Conservation (phyloP, 92 coral and sea anemone species). For the Plumapathes pennacea region DNA sequence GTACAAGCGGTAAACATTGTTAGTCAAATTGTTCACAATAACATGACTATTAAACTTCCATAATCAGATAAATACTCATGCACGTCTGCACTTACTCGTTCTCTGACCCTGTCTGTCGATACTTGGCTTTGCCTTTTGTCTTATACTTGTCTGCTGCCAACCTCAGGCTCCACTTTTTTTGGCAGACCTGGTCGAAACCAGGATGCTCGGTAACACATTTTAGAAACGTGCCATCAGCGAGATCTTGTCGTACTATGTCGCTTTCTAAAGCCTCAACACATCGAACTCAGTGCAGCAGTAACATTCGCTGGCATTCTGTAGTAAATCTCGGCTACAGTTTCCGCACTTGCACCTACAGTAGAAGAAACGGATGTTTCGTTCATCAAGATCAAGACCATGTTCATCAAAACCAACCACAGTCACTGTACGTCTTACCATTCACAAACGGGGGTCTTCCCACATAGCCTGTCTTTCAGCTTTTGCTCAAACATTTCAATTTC, state of each 20-base stretch:
- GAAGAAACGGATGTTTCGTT: too few relatives aligned
- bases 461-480: too few relatives aligned
- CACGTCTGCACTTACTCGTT: conserved; percentile 42
- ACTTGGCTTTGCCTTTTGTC: conserved; percentile 18
- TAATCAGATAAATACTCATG: too few relatives aligned
- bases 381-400: too few relatives aligned
- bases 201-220: conserved; percentile 60
- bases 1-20: too few relatives aligned
- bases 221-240: conserved; percentile 3
- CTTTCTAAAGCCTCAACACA: too few relatives aligned
- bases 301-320: conserved; percentile 54
- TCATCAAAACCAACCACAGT: too few relatives aligned
- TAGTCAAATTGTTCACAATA: too few relatives aligned
- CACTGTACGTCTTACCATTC: too few relatives aligned
- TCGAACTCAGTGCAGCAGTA: conserved; percentile 57
- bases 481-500: too few relatives aligned
- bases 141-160: conserved; percentile 39
- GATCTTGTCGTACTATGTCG: conserved; percentile 48
- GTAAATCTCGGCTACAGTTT: conserved; percentile 12
- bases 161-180: conserved; percentile 66
- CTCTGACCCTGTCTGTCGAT: conserved; percentile 47
- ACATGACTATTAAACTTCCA: too few relatives aligned
- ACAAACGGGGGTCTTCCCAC: too few relatives aligned
- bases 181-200: conserved; percentile 60
- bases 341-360: conserved; percentile 46